Evolutionary conservation across 2,113 vertebrate species (phyloP).

Genomic region (Capreolus pygargus): DNA sequence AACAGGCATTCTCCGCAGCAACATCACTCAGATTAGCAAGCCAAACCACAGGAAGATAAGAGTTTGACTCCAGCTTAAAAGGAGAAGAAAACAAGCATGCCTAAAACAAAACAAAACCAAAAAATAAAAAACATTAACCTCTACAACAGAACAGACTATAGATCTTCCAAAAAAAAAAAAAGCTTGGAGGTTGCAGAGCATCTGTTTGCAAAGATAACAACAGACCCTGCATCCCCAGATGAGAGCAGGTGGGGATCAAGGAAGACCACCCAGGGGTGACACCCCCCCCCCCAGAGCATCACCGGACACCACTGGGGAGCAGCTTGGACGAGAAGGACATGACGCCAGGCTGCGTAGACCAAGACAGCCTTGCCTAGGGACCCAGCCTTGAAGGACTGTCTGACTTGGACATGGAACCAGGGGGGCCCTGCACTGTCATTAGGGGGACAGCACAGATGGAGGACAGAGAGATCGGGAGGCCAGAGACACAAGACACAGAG

Average conservation of each 20-base stretch:
- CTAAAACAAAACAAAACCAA: not conserved
- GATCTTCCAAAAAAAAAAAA: not conserved
- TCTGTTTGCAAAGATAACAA: not conserved
- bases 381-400: not conserved
- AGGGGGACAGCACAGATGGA: not conserved
- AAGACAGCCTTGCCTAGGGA: not conserved
- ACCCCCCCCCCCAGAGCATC: not conserved
- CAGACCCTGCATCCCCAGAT: rapidly evolving
- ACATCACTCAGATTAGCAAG: not conserved
- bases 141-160: not conserved
- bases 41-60: not conserved
- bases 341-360: not conserved
- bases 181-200: not conserved
- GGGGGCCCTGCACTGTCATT: rapidly evolving
- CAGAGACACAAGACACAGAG: not conserved
- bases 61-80: not conserved
- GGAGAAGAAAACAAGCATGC: not conserved
- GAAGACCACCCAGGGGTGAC: not conserved
- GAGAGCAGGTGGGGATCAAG: not conserved
- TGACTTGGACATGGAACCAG: rapidly evolving
- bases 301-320: rapidly evolving
- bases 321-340: not conserved
- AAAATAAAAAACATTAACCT: not conserved
- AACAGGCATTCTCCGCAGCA: not conserved
- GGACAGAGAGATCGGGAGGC: not conserved